A percentile compares a stretch with the other conserved stretches of the same genome.
Conservation (phyloP, 1,140 invertebrate genomes). For the Melipona quadrifasciata region DNA sequence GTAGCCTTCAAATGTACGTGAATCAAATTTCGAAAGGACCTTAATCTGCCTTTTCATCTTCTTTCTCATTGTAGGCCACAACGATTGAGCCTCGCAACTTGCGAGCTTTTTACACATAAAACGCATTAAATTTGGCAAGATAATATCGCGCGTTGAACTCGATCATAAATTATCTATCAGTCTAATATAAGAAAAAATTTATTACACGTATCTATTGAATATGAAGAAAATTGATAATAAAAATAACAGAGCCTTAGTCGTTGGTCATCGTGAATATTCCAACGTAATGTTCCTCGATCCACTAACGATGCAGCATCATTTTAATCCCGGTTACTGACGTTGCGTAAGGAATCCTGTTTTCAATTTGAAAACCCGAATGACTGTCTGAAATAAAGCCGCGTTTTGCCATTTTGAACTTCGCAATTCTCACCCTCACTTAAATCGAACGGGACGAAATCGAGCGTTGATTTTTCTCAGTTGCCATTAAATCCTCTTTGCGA, state of each 20-base stretch:
- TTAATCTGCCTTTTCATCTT: not conserved
- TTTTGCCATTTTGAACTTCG: no score
- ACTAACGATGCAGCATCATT: not conserved
- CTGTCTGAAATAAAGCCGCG: no score
- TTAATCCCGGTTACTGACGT: not conserved
- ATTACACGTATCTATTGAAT: not conserved
- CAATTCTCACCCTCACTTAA: not conserved
- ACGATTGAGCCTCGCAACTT: not conserved
- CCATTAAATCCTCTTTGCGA: slow-evolving; percentile 21
- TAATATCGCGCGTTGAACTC: not conserved
- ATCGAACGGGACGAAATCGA: not conserved
- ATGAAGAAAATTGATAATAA: not conserved
- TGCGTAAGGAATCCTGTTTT: not conserved
- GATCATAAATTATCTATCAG: no score
- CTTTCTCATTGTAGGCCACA: not conserved
- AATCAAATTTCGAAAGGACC: slow-evolving; percentile 17
- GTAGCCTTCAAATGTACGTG: slow-evolving; percentile 11
- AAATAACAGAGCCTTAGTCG: not conserved
- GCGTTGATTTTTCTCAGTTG: not conserved
- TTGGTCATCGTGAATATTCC: not conserved
- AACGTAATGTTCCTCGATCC: not conserved
- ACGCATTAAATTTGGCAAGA: not conserved
- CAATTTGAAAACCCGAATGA: not conserved
- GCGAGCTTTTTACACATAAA: not conserved
- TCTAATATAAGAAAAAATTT: not conserved